A percentile compares a stretch with the other conserved stretches of the same genome.
Conservation (phyloP, 2,888 invertebrate genomes). For the Ethmia dodecea region DNA sequence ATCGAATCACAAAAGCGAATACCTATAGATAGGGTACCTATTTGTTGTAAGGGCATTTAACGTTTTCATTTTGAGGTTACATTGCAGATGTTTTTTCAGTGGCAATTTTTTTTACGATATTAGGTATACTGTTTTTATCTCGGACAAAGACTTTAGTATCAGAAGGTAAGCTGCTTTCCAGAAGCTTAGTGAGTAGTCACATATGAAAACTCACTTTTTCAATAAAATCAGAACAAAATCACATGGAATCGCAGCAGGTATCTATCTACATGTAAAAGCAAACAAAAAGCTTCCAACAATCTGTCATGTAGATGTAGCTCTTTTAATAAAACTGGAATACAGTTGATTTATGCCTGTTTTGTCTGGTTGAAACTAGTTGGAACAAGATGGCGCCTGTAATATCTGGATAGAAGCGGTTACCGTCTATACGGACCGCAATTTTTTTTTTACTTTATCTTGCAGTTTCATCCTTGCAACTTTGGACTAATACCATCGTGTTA, state of each 20-base stretch:
- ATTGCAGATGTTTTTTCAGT: too few species aligned
- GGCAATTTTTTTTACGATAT: too few species aligned
- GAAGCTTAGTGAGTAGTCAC: too few species aligned
- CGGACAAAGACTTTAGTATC: too few species aligned
- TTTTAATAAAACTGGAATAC: slow-evolving; percentile 54
- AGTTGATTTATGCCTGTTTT: slow-evolving; percentile 59
- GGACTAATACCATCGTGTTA: slow-evolving; percentile 33
- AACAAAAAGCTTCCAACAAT: slow-evolving; percentile 21
- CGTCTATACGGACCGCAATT: slow-evolving; percentile 43
- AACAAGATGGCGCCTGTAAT: slow-evolving; percentile 57
- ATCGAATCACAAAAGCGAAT: too few species aligned
- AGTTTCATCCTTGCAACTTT: slow-evolving; percentile 32
- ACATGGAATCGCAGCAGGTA: background rate
- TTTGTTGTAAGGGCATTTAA: too few species aligned
- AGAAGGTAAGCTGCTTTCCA: too few species aligned
- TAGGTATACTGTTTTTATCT: too few species aligned
- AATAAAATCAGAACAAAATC: too few species aligned
- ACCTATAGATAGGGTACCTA: too few species aligned
- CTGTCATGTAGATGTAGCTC: slow-evolving; percentile 30
- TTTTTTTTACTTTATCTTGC: slow-evolving; percentile 43
- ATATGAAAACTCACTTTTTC: slow-evolving; percentile 5
- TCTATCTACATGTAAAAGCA: slow-evolving; percentile 5
- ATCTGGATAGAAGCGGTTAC: slow-evolving; percentile 49
- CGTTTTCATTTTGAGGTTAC: too few species aligned
- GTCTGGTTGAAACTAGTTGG: slow-evolving; percentile 46